phyloP scores from a whole-genome alignment of 2,888 invertebrate species.

The Cosmorhoe ocellata region DNA sequence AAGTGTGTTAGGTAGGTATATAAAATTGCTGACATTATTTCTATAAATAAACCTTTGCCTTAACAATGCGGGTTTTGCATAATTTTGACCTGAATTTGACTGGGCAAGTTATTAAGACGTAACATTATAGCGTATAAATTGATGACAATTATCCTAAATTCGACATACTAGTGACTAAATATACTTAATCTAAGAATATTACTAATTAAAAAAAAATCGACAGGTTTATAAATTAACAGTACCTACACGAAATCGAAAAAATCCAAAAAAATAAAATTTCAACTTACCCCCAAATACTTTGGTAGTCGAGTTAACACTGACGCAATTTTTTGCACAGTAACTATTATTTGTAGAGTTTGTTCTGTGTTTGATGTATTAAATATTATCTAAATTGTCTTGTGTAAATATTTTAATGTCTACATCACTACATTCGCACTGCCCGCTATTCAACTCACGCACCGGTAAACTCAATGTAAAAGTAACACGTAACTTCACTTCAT shows the following conservation, averaged over 20 bases:
- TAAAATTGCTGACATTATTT: slow-evolving; percentile 4
- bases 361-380: neutral
- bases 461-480: slow-evolving; percentile 39
- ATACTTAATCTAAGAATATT: too few relatives aligned
- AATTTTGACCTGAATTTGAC: slow-evolving; percentile 5
- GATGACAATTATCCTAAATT: too few relatives aligned
- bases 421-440: slow-evolving; percentile 24
- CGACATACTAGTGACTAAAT: too few relatives aligned
- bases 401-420: slow-evolving; percentile 8
- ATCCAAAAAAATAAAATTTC: slow-evolving; percentile 1
- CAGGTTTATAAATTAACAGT: neutral
- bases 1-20: neutral
- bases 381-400: neutral
- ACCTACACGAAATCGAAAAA: neutral
- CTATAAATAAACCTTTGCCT: neutral
- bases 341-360: neutral
- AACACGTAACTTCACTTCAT: slow-evolving; percentile 51
- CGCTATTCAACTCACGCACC: slow-evolving; percentile 37
- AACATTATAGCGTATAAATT: neutral
- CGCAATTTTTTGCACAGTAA: slow-evolving; percentile 1
- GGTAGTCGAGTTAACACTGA: neutral
- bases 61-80: slow-evolving; percentile 2
- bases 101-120: neutral
- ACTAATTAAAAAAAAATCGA: neutral
- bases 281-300: slow-evolving; percentile 19